phyloP scores from a whole-genome alignment of 1,140 invertebrate genomes.

The Drosophila baimaii region DNA sequence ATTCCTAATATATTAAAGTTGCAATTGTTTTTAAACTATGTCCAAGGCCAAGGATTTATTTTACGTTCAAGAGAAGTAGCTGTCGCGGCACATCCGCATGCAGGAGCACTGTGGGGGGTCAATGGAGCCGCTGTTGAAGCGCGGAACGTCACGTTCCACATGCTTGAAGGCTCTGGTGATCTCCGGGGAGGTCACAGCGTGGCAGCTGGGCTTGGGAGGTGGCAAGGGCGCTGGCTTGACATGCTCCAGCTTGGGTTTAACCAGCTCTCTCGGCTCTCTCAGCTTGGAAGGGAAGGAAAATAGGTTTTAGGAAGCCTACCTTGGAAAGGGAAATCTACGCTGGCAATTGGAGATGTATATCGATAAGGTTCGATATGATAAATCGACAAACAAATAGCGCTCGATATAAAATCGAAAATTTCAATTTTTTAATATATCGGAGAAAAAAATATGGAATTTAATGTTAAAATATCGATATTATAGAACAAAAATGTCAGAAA shows the following conservation, averaged over 20 bases:
- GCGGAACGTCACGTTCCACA: conserved; percentile 22
- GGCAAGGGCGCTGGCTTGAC: background rate
- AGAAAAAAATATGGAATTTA: too few species aligned
- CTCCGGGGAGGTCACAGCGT: too few species aligned
- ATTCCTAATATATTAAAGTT: conserved; percentile 67
- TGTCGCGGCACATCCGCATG: conserved; percentile 60
- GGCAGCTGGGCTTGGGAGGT: background rate
- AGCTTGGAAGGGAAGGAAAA: background rate
- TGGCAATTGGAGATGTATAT: too few species aligned
- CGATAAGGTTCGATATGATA: too few species aligned
- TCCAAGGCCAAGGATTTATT: background rate
- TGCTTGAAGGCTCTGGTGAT: background rate
- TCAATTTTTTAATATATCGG: too few species aligned
- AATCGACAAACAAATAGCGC: too few species aligned
- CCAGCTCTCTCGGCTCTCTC: background rate
- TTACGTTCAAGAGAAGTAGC: conserved; percentile 59
- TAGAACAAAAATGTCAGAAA: too few species aligned
- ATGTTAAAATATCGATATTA: too few species aligned
- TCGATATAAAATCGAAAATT: too few species aligned
- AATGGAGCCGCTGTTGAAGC: conserved; percentile 43
- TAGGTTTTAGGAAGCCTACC: background rate
- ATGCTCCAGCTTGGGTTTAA: background rate
- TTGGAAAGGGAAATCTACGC: background rate
- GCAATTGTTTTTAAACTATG: conserved; percentile 28
- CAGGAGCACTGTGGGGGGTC: conserved; percentile 55